These are phyloP conservation scores for Prorops nasuta DNA, from an alignment of 1,140 invertebrate genomes.

Conservation along the genomic window DNA sequence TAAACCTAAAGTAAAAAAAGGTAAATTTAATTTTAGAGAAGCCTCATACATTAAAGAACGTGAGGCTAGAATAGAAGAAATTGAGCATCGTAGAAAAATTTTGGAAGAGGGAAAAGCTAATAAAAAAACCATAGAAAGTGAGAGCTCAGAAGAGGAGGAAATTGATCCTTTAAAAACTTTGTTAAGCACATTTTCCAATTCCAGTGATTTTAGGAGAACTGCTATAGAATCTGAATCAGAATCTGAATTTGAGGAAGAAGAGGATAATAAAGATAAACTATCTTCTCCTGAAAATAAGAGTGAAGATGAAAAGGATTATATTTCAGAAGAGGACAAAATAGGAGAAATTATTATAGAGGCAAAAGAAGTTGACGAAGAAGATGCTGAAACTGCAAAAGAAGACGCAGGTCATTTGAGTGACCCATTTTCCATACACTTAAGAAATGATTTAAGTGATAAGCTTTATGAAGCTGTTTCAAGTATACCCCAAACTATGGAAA, in stretches of 20 bases:
- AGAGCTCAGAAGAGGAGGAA: slow-evolving; percentile 47
- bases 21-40: slow-evolving; percentile 45
- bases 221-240: slow-evolving; percentile 39
- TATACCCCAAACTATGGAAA: slow-evolving; percentile 44
- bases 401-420: slow-evolving; percentile 55
- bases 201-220: slow-evolving; percentile 25
- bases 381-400: slow-evolving; percentile 39
- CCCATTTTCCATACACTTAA: slow-evolving; percentile 66
- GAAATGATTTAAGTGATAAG: slow-evolving; percentile 63
- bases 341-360: slow-evolving; percentile 13
- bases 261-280: slow-evolving; percentile 29
- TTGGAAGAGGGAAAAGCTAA: slow-evolving; percentile 36
- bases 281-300: slow-evolving; percentile 15
- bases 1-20: slow-evolving; percentile 32
- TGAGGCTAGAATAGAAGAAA: slow-evolving; percentile 43
- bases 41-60: slow-evolving; percentile 46
- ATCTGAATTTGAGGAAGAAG: slow-evolving; percentile 32
- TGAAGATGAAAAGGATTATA: slow-evolving; percentile 31
- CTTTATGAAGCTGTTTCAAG: slow-evolving; percentile 59
- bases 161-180: slow-evolving; percentile 59
- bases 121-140: slow-evolving; percentile 21
- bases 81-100: slow-evolving; percentile 41
- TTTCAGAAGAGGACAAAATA: slow-evolving; percentile 11
- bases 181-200: slow-evolving; percentile 56
- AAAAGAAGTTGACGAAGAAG: slow-evolving; percentile 40